These are phyloP conservation scores for Rhagoletis pomonella DNA, from an alignment of 1,140 invertebrate species.

Conservation along the genomic window DNA sequence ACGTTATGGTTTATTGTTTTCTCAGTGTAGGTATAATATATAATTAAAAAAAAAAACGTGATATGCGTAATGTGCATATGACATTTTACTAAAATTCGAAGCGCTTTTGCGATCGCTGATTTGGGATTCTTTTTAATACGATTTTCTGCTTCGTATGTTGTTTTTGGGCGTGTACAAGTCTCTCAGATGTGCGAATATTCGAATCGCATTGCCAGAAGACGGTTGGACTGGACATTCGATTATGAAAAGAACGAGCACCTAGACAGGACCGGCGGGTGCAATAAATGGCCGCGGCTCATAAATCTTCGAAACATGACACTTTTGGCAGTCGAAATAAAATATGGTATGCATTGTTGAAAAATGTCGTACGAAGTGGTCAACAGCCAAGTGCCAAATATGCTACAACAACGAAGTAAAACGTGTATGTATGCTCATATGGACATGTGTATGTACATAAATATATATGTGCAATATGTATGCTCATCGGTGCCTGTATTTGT, in stretches of 20 bases:
- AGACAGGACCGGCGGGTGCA: neutral
- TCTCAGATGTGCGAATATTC: neutral
- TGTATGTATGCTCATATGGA: no score
- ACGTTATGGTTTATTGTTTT: no score
- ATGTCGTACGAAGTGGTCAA: conserved; percentile 50
- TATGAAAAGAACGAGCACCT: conserved; percentile 2
- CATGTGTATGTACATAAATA: no score
- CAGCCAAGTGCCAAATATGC: conserved; percentile 18
- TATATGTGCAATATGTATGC: no score
- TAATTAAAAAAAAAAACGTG: no score
- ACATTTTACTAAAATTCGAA: no score
- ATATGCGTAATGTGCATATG: no score
- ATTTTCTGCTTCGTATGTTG: neutral
- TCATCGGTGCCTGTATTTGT: no score
- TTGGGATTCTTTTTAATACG: neutral
- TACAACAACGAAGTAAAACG: neutral
- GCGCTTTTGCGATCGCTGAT: neutral
- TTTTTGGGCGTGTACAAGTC: conserved; percentile 32
- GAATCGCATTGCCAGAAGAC: conserved; percentile 56
- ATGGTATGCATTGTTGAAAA: conserved; percentile 61
- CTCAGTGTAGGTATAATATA: no score
- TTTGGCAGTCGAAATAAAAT: conserved; percentile 74
- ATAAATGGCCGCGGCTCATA: conserved; percentile 60
- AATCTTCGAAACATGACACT: conserved; percentile 74
- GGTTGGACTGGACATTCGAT: conserved; percentile 47